phyloP scores from a whole-genome alignment of 1,140 invertebrate genomes.

The Rhagoletis pomonella region DNA sequence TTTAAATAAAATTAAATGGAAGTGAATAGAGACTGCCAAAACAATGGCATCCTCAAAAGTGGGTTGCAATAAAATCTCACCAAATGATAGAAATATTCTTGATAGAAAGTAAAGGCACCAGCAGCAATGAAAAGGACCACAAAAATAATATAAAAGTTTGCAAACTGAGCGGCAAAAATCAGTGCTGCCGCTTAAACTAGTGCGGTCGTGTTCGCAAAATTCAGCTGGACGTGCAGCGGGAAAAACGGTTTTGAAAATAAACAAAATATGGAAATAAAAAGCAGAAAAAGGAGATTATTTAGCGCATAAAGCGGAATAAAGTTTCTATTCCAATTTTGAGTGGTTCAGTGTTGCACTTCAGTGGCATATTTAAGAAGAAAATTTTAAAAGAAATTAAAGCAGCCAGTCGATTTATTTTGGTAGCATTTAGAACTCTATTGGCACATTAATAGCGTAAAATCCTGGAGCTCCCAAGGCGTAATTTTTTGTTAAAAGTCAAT shows the following conservation, averaged over 20 bases:
- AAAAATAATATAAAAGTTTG: conserved; percentile 11
- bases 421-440: too few relatives aligned
- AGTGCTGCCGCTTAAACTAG: conserved; percentile 5
- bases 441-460: too few relatives aligned
- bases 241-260: background rate
- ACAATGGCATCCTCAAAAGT: conserved; percentile 24
- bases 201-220: background rate
- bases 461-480: too few relatives aligned
- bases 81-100: conserved; percentile 23
- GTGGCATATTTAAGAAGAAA: too few relatives aligned
- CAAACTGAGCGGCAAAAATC: background rate
- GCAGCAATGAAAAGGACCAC: conserved; percentile 4
- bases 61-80: conserved; percentile 37
- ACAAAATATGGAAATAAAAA: too few relatives aligned
- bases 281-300: too few relatives aligned
- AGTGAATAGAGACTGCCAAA: background rate
- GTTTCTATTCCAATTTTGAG: too few relatives aligned
- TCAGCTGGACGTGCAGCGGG: background rate
- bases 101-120: background rate
- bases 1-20: background rate
- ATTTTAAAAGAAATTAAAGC: too few relatives aligned
- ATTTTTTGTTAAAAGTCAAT: too few relatives aligned
- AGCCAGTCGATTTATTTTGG: too few relatives aligned
- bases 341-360: too few relatives aligned
- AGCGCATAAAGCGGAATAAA: too few relatives aligned